Base-by-base conservation (phyloP, 2,888 invertebrate genomes). In the Formica aserva region DNA sequence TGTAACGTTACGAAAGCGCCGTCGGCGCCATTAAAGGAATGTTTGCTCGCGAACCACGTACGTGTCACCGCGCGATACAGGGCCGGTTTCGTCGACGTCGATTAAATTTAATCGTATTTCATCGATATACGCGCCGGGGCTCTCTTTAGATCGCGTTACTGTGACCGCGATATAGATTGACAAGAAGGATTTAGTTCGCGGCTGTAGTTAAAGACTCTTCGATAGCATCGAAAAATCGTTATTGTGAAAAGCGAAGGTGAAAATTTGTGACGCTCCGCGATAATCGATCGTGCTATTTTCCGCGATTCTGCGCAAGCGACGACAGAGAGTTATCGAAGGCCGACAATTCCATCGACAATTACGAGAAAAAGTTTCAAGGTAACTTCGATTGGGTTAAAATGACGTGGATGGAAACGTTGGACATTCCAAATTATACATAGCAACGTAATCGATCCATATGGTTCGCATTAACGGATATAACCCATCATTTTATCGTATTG, bases 201-300 rank as follows among this genome's bases (percentile, higher is more conserved):
- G 22, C 26, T 13, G 32, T n/a, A 18, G n/a, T 45, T 63, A 29
- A 41, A 60, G 48, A 6, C 4, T n/a, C 29, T 29, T n/a, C 29
- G 32, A 45, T 11, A 22, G n/a, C 45, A 15, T 11, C 11, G 26
- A 18, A 52, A 67, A 26, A 76, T 66, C 3, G 29, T 38, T 18
- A 4, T 35, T 35, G 71, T 22, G 18, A 48, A 52, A 57, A 57
- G 57, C 29, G 69, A 52, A 62, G 62, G 13, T 13, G 41, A 52
- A 38, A 52, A 29, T 52, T 8, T 48, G 3, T 6, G 6, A 22
- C 35, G 32, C 45, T 13, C 26, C 41, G 15, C 63, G 74, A 81
- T 85, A 90, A 92, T 89, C 85, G 89, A 83, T 87, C 85, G 84
- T 83, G 85, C 82, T 82, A 87, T 89, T 88, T 86, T 65, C 85